Conservation (phyloP, 1,140 invertebrate genomes). For the Zophobas atratus region DNA sequence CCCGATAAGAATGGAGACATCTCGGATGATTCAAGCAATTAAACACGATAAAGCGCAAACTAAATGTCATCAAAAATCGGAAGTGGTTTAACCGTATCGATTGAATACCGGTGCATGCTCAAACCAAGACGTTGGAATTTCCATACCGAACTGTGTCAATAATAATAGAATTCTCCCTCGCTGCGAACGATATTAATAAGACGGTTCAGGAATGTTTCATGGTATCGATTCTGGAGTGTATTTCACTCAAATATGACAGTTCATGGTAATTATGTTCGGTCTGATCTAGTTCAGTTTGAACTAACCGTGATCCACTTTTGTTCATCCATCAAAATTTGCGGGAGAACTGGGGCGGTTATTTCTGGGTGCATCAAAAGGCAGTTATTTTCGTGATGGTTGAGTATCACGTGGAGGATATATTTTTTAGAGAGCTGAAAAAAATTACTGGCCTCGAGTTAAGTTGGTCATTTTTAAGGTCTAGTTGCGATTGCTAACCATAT, state of each 20-base stretch:
- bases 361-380: background rate
- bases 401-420: background rate
- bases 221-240: background rate
- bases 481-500: background rate
- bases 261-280: background rate
- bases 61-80: too few species aligned
- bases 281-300: background rate
- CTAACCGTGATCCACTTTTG: background rate
- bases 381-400: background rate
- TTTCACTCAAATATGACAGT: constrained; percentile 6
- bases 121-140: background rate
- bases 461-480: background rate
- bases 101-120: background rate
- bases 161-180: constrained; percentile 38
- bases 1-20: background rate
- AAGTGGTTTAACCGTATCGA: too few species aligned
- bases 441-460: background rate
- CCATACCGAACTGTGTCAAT: constrained; percentile 25
- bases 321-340: background rate
- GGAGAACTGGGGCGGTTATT: background rate
- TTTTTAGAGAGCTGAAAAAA: too few species aligned
- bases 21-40: constrained; percentile 2
- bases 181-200: constrained; percentile 38
- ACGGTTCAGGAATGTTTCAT: background rate
- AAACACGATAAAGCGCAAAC: background rate